A percentile compares a stretch with the other conserved stretches of the same genome.
phyloP scores from a whole-genome alignment of 2,888 invertebrate species.

The Ochropacha duplaris region DNA sequence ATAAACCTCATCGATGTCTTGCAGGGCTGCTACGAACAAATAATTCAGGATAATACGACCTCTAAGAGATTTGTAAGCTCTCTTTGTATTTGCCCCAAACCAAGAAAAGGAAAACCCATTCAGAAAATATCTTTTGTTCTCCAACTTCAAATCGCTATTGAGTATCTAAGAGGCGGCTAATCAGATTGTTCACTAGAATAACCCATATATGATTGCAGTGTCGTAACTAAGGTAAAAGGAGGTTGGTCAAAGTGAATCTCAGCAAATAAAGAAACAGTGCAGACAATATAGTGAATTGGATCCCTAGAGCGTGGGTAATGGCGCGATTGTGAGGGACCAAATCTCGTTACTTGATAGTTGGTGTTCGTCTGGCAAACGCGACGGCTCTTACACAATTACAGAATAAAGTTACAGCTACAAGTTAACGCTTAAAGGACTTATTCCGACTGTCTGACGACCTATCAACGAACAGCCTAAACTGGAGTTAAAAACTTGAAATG shows the following conservation, averaged over 20 bases:
- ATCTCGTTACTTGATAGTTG: slow-evolving; percentile 54
- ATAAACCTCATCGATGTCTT: neutral
- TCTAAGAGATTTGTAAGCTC: neutral
- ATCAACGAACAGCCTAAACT: too few species aligned
- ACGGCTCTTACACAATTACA: slow-evolving; percentile 7
- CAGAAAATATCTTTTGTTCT: neutral
- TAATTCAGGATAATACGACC: neutral
- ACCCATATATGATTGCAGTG: slow-evolving; percentile 3
- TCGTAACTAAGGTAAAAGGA: slow-evolving; percentile 11
- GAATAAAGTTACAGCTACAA: slow-evolving; percentile 8
- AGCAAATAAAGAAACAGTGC: slow-evolving; percentile 26
- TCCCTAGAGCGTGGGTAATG: slow-evolving; percentile 51
- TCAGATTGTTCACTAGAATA: neutral
- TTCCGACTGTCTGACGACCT: too few species aligned
- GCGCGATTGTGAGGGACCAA: slow-evolving; percentile 54
- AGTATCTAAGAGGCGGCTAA: neutral
- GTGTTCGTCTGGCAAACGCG: slow-evolving; percentile 8
- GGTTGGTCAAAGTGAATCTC: slow-evolving; percentile 36
- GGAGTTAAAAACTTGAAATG: too few species aligned
- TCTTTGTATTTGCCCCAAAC: neutral
- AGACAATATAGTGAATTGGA: slow-evolving; percentile 52
- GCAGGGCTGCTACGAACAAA: neutral
- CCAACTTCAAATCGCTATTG: neutral
- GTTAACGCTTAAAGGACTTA: neutral
- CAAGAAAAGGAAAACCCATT: neutral